Evolutionary conservation across 2,888 invertebrate genomes (phyloP).

Genomic region (Masnerella sp.): DNA sequence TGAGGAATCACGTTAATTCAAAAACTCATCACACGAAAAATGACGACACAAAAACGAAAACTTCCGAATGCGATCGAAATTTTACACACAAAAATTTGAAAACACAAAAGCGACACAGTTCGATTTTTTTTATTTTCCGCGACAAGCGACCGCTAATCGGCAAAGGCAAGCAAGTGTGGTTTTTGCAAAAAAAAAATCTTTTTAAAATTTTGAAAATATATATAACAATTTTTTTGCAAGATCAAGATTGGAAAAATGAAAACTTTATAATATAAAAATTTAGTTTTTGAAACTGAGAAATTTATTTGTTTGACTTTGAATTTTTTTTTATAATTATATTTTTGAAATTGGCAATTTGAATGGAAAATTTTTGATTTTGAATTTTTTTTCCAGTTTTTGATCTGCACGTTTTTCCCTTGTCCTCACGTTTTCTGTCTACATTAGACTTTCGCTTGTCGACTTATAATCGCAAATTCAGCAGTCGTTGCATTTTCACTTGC

Average conservation of each 20-base stretch:
- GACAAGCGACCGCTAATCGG: slow-evolving; percentile 76
- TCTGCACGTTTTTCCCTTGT: slow-evolving; percentile 12
- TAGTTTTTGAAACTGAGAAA: too few relatives aligned
- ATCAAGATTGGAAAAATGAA: neutral
- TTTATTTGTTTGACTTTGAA: too few relatives aligned
- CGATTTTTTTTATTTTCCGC: slow-evolving; percentile 34
- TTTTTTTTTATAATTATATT: too few relatives aligned
- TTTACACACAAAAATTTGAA: too few relatives aligned
- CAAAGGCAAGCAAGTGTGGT: slow-evolving; percentile 77
- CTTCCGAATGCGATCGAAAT: too few relatives aligned
- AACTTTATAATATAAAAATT: neutral
- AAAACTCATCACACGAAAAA: neutral
- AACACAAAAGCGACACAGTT: neutral
- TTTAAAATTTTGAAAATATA: slow-evolving; percentile 3
- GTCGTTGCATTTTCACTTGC: slow-evolving; percentile 48
- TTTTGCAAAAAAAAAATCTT: slow-evolving; percentile 21
- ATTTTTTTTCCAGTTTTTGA: slow-evolving; percentile 9
- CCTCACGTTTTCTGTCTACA: slow-evolving; percentile 15
- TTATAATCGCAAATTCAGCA: slow-evolving; percentile 24
- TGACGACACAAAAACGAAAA: slow-evolving; percentile 21
- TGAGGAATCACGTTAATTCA: too few relatives aligned
- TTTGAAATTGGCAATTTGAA: too few relatives aligned
- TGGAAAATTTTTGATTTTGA: too few relatives aligned
- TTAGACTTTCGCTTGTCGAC: slow-evolving; percentile 37
- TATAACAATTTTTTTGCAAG: neutral